Conservation (phyloP, 1,140 invertebrate species). For the Drosophila tsacasi region DNA sequence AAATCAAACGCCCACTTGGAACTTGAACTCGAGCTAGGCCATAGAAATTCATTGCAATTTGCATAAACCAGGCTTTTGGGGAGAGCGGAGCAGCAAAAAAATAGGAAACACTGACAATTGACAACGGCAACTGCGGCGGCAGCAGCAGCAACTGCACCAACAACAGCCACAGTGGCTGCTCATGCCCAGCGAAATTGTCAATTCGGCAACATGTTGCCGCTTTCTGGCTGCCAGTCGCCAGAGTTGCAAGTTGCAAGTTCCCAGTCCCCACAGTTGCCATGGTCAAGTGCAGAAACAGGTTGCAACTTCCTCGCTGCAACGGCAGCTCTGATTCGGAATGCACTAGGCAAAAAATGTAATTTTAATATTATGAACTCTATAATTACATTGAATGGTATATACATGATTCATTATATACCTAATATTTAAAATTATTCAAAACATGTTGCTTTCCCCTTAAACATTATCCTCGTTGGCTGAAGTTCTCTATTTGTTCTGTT, state of each 20-base stretch:
- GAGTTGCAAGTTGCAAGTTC: slow-evolving; percentile 26
- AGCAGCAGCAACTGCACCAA: slow-evolving; percentile 31
- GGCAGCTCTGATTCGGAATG: slow-evolving; percentile 35
- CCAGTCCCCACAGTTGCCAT: slow-evolving; percentile 45
- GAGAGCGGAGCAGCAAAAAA: slow-evolving; percentile 15
- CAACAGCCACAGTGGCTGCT: slow-evolving; percentile 42
- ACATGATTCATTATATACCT: too few species aligned
- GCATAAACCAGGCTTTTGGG: slow-evolving; percentile 70
- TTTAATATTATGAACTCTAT: too few species aligned
- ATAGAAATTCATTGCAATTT: slow-evolving; percentile 76
- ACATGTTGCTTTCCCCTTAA: background rate
- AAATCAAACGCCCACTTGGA: slow-evolving; percentile 82
- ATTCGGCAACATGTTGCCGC: slow-evolving; percentile 78
- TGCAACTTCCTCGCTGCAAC: slow-evolving; percentile 68
- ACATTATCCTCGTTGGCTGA: background rate
- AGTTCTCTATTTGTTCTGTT: background rate
- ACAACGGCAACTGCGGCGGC: slow-evolving; percentile 55
- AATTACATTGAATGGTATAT: too few species aligned
- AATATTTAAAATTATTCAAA: background rate
- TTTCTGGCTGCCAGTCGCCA: slow-evolving; percentile 25
- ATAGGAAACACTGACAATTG: slow-evolving; percentile 71
- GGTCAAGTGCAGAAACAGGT: slow-evolving; percentile 82
- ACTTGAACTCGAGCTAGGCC: slow-evolving; percentile 58
- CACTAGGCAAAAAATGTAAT: background rate
- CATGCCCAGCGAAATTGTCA: slow-evolving; percentile 76